Evolutionary conservation across 2,888 invertebrate genomes (phyloP).

Genomic region (Diadromus collaris): DNA sequence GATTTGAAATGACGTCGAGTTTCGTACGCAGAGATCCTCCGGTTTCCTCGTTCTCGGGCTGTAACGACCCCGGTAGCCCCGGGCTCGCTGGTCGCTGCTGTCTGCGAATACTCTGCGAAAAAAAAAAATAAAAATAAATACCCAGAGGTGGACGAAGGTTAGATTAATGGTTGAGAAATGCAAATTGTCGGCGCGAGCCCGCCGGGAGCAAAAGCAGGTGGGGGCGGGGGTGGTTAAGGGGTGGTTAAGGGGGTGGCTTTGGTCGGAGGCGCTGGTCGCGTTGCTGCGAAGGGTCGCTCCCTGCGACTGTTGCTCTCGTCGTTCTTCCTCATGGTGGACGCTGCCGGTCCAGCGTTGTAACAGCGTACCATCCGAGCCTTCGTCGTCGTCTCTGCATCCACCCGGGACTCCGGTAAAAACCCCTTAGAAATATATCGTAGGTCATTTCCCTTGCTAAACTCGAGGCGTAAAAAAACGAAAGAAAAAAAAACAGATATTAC

Average conservation of each 20-base stretch:
- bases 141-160: conserved; percentile 72
- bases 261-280: conserved; percentile 53
- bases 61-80: conserved; percentile 23
- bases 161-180: conserved; percentile 80
- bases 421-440: conserved; percentile 79
- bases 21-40: conserved; percentile 26
- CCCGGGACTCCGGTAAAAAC: conserved; percentile 70
- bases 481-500: conserved; percentile 68
- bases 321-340: conserved; percentile 25
- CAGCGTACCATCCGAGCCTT: conserved; percentile 29
- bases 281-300: conserved; percentile 47
- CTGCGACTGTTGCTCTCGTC: conserved; percentile 40
- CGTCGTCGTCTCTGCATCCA: conserved; percentile 63
- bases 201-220: conserved; percentile 48
- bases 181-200: conserved; percentile 74
- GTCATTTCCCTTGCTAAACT: conserved; percentile 79
- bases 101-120: conserved; percentile 50
- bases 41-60: conserved; percentile 21
- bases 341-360: conserved; percentile 43
- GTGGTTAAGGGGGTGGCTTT: too few species aligned
- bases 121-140: conserved; percentile 45
- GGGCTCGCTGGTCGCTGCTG: conserved; percentile 21
- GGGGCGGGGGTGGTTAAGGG: conserved; percentile 34
- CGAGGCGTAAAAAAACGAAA: conserved; percentile 71
- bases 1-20: conserved; percentile 10